Base-by-base conservation (phyloP, 1,140 invertebrate genomes). In the Lineus longissimus region DNA sequence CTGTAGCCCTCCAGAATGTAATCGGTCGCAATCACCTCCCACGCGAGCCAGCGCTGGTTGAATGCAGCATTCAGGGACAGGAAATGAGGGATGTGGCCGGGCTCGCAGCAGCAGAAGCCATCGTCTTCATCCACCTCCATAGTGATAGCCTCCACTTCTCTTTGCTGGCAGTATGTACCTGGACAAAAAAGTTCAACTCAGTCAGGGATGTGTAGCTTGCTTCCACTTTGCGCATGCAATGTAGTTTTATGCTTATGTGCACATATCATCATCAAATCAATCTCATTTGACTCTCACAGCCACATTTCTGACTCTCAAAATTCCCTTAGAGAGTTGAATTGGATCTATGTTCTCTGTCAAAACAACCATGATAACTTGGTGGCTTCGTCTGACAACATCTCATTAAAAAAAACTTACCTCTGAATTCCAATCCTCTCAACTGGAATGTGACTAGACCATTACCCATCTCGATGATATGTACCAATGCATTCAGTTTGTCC, bases 361-460 rank as follows among this genome's bases (percentile, higher is more conserved):
- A n/a, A n/a, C n/a, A n/a, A n/a, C n/a, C n/a, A n/a, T n/a, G n/a
- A n/a, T n/a, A n/a, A n/a, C n/a, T n/a, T n/a, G n/a, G n/a, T n/a
- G n/a, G n/a, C n/a, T n/a, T n/a, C n/a, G n/a, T n/a, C n/a, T n/a
- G n/a, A n/a, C n/a, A n/a, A n/a, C 25, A 51, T 51, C n/a, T 27
- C 25, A 51, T 6, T 4, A 51, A 51, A 27, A 9, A 57, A 7
- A 13, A 41, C 65, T 72, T 62, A 65, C 95, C 97, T 61, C 95
- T 84, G 82, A 99, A 99, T 82, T 99, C 97, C 2, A 99, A 82
- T 2, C 97, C 97, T 64, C 97, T 85, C 76, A 99, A 77, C 85
- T 99, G 97, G 83, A 99, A 99, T 0, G 97, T 99, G 2, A 98
- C 93, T 40, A 99, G 84, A 0, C 97, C 96, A 80, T 99, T 99